phyloP scores from a whole-genome alignment of 2,888 invertebrate species.

The Coelinius sp. region DNA sequence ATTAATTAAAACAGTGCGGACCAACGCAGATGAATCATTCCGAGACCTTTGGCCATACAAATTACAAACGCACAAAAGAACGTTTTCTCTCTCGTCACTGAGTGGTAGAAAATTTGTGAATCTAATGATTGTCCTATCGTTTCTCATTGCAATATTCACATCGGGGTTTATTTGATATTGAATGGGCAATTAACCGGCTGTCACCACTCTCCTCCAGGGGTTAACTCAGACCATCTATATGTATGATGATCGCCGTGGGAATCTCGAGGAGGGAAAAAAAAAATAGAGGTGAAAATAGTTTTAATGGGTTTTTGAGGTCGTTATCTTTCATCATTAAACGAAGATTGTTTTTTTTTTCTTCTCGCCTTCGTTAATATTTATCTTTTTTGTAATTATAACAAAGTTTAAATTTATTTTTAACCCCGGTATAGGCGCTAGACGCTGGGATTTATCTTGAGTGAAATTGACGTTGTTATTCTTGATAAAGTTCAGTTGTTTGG shows the following conservation, averaged over 20 bases:
- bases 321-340: constrained; percentile 21
- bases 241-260: not conserved
- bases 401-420: constrained; percentile 10
- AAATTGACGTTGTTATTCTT: constrained; percentile 10
- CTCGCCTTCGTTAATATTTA: not conserved
- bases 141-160: not conserved
- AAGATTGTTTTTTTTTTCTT: not conserved
- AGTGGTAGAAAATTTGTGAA: not conserved
- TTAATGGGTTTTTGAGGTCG: constrained; percentile 17
- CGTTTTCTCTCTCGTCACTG: not conserved
- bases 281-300: constrained; percentile 4
- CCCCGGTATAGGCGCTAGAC: not conserved
- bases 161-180: not conserved
- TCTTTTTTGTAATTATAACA: constrained; percentile 7
- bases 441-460: not conserved
- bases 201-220: not conserved
- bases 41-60: too few species aligned
- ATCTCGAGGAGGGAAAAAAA: not conserved
- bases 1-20: constrained; percentile 46
- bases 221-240: not conserved
- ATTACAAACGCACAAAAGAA: not conserved
- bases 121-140: not conserved
- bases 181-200: not conserved
- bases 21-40: not conserved
- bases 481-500: not conserved